phyloP scores from a whole-genome alignment of 2,797 vertebrate species.

The Molothrus aeneus region DNA sequence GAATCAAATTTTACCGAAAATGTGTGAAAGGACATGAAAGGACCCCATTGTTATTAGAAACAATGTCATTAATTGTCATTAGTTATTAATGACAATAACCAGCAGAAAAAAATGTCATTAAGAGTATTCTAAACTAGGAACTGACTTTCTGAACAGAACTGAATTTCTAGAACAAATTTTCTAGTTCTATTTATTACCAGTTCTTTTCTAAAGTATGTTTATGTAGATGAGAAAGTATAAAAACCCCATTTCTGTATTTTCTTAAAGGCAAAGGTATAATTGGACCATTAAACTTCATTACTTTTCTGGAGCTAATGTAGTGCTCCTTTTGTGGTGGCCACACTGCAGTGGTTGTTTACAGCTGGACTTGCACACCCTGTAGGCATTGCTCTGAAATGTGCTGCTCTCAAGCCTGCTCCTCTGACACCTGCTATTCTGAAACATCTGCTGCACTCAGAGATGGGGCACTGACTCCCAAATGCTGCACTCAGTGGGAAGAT shows the following conservation, averaged over 20 bases:
- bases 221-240: conserved; percentile 2
- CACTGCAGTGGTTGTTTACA: background rate
- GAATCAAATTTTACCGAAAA: background rate
- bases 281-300: conserved; percentile 39
- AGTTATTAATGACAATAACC: background rate
- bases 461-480: conserved; percentile 2
- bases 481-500: conserved; percentile 4
- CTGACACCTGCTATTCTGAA: background rate
- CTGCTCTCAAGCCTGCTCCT: background rate
- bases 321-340: background rate
- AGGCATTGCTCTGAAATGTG: background rate
- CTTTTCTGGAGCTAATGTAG: background rate
- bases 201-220: background rate
- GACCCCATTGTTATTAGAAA: background rate
- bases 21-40: background rate
- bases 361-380: background rate
- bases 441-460: background rate
- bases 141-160: background rate
- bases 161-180: background rate
- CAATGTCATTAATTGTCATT: background rate
- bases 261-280: conserved; percentile 21
- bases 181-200: background rate
- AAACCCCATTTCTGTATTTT: background rate
- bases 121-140: background rate
- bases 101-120: background rate